Conservation (phyloP, 2,113 vertebrate genomes). For the Pseudopodoces humilis region DNA sequence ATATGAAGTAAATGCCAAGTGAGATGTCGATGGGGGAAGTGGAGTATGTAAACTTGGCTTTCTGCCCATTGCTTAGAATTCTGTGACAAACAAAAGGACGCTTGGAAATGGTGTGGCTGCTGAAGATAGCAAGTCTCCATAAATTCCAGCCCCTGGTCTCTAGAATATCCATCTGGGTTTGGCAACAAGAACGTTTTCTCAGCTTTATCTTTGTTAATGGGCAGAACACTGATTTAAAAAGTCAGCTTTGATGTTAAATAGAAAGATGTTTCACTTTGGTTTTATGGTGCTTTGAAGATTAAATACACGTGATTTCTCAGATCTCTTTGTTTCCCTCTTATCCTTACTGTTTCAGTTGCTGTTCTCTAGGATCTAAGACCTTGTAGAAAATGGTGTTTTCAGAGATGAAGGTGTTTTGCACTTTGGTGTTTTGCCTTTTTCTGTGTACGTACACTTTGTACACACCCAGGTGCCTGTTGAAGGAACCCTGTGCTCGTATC, state of each 20-base stretch:
- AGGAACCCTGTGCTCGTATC: not conserved
- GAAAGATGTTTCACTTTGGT: not conserved
- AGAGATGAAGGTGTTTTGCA: not conserved
- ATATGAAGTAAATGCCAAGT: not conserved
- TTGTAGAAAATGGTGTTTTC: not conserved
- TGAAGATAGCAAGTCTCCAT: not conserved
- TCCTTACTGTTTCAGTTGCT: not conserved
- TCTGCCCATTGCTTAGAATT: not conserved
- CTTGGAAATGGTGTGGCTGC: not conserved
- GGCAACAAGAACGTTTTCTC: not conserved
- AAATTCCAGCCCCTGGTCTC: not conserved
- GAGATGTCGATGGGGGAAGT: not conserved
- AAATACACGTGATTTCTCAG: not conserved
- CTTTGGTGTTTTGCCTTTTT: not conserved
- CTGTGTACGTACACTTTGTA: not conserved
- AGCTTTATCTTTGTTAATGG: not conserved
- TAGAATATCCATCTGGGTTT: not conserved
- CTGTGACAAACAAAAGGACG: not conserved
- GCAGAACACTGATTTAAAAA: not conserved
- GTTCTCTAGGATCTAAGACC: not conserved
- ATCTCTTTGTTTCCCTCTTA: not conserved
- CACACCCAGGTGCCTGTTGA: not conserved
- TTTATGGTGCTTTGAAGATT: constrained; percentile 26
- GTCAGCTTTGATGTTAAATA: not conserved
- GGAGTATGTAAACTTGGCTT: not conserved